phyloP scores from a whole-genome alignment of 2,888 invertebrate species.

The Resseliella maxima region DNA sequence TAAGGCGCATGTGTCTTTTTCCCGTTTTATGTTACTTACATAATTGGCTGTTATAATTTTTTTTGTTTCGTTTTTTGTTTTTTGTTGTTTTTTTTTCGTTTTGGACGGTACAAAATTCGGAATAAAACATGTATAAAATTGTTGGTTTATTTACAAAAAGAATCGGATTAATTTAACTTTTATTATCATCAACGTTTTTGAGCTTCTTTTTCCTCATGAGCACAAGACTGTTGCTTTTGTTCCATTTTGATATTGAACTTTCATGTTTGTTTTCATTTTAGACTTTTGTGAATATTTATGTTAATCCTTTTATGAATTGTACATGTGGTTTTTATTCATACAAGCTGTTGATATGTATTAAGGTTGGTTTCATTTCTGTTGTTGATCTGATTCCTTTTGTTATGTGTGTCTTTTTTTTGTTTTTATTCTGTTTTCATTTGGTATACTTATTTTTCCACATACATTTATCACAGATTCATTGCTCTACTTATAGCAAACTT shows the following conservation, averaged over 20 bases:
- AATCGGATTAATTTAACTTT: neutral
- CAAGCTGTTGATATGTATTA: neutral
- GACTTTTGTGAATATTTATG: neutral
- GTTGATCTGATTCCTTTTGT: neutral
- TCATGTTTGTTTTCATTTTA: slow-evolving; percentile 28
- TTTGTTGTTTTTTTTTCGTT: too few species aligned
- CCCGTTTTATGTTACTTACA: slow-evolving; percentile 5
- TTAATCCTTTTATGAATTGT: neutral
- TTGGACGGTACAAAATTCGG: neutral
- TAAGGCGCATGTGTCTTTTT: neutral
- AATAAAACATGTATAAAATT: neutral
- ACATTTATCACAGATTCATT: neutral
- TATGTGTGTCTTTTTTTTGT: too few species aligned
- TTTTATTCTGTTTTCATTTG: too few species aligned
- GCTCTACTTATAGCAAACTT: slow-evolving; percentile 8
- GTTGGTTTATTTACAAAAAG: neutral
- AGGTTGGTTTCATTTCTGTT: neutral
- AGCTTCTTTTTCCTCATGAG: neutral
- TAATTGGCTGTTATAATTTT: slow-evolving; percentile 3
- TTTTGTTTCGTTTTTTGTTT: too few species aligned
- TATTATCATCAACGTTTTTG: neutral
- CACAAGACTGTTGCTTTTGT: slow-evolving; percentile 36
- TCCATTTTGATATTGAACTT: slow-evolving; percentile 52
- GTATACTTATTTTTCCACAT: neutral
- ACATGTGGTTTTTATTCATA: too few species aligned